Percentiles rank a stretch among this genome's conserved stretches.
Conservation (phyloP, 1,140 invertebrate species). For the Drosophila athabasca region DNA sequence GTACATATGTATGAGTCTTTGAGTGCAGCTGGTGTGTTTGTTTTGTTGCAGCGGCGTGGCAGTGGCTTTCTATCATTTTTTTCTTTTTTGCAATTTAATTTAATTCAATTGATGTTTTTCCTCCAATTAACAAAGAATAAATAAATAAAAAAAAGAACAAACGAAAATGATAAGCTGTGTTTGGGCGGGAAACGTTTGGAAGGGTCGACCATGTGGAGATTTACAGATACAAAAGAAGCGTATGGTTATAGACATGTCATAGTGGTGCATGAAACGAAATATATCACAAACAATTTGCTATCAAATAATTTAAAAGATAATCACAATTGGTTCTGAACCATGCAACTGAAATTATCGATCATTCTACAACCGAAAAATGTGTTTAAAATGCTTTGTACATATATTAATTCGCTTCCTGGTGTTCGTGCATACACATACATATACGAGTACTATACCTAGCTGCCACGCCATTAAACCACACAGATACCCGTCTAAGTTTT, state of each 20-base stretch:
- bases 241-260: conserved; percentile 50
- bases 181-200: conserved; percentile 19
- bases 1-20: conserved; percentile 59
- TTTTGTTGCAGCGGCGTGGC: conserved; percentile 34
- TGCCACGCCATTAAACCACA: conserved; percentile 42
- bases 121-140: conserved; percentile 2
- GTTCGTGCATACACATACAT: no score
- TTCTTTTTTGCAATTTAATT: conserved; percentile 14
- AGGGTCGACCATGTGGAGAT: conserved; percentile 3
- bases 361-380: conserved; percentile 51
- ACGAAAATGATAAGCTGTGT: conserved; percentile 13
- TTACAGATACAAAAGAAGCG: conserved; percentile 38
- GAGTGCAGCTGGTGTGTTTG: conserved; percentile 43
- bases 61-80: conserved; percentile 31
- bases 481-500: conserved; percentile 54
- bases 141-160: conserved; percentile 1
- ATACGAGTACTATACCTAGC: not conserved
- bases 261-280: conserved; percentile 55
- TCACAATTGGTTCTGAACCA: conserved; percentile 51
- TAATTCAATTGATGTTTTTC: conserved; percentile 10
- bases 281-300: conserved; percentile 75
- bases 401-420: no score
- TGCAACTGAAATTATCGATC: conserved; percentile 45
- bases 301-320: conserved; percentile 65
- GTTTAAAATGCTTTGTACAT: conserved; percentile 25